phyloP scores from a whole-genome alignment of 2,113 vertebrate species.

The Shinisaurus crocodilurus region DNA sequence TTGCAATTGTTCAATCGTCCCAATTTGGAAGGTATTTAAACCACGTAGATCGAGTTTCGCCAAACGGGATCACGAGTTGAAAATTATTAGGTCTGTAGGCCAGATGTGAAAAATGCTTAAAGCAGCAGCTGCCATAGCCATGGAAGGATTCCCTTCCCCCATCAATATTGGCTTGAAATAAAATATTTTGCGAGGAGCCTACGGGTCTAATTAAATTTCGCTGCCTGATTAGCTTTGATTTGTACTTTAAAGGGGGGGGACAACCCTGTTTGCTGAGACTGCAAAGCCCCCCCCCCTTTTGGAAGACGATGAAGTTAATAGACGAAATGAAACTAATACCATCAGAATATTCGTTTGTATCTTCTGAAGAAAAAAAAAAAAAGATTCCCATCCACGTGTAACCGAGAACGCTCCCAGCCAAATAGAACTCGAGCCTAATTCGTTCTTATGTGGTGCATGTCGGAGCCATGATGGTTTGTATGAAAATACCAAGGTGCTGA shows the following conservation, averaged over 20 bases:
- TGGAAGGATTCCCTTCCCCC: conserved; percentile 37
- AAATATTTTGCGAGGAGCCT: conserved; percentile 69
- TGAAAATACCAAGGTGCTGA: neutral
- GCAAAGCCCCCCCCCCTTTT: neutral
- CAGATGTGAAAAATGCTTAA: conserved; percentile 78
- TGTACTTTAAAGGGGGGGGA: conserved; percentile 48
- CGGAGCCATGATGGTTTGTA: conserved; percentile 32
- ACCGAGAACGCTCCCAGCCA: conserved; percentile 41
- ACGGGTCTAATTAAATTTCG: conserved; percentile 61
- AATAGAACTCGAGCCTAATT: conserved; percentile 41
- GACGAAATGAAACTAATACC: conserved; percentile 47
- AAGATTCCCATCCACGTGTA: conserved; percentile 46
- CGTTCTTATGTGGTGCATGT: conserved; percentile 25
- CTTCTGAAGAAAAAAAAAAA: conserved; percentile 6
- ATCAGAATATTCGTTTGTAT: conserved; percentile 4
- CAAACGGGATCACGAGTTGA: conserved; percentile 70
- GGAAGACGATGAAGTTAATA: conserved; percentile 43
- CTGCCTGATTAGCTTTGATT: conserved; percentile 62
- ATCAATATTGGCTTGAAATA: conserved; percentile 59
- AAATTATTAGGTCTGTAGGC: conserved; percentile 80
- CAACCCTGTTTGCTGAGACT: conserved; percentile 23
- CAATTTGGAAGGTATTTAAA: conserved; percentile 79
- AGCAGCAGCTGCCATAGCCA: conserved; percentile 56
- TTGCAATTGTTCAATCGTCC: conserved; percentile 74
- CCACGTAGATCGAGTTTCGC: conserved; percentile 75